Percentiles rank a stretch among this genome's conserved stretches.
Conservation (phyloP, 2,888 invertebrate genomes). For the Torymus auratus region DNA sequence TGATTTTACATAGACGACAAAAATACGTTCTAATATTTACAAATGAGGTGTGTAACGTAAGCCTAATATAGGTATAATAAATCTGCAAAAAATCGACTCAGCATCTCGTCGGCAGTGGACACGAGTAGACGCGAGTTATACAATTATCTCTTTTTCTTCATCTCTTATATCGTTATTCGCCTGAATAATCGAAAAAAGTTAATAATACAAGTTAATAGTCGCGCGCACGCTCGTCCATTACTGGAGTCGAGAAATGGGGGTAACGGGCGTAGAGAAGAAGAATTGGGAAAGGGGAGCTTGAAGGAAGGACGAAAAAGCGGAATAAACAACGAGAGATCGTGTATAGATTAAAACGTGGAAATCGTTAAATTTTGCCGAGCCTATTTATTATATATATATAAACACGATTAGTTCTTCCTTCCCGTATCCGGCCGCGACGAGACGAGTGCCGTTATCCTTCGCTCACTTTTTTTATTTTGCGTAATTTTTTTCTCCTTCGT, state of each 20-base stretch:
- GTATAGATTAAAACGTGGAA: constrained; percentile 36
- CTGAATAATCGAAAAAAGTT: constrained; percentile 34
- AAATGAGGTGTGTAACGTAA: constrained; percentile 75
- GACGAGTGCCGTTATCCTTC: constrained; percentile 58
- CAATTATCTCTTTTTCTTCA: too few species aligned
- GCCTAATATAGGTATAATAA: constrained; percentile 66
- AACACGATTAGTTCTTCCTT: constrained; percentile 1
- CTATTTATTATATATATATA: constrained; percentile 4
- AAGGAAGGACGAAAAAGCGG: constrained; percentile 33
- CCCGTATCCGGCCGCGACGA: constrained; percentile 59
- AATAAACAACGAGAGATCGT: constrained; percentile 46
- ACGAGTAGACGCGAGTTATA: constrained; percentile 50
- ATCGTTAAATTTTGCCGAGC: constrained; percentile 32
- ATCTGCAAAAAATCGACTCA: constrained; percentile 61
- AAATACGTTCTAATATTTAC: constrained; percentile 76
- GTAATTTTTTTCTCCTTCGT: constrained; percentile 47
- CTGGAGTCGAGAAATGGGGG: not conserved
- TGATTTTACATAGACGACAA: constrained; percentile 75
- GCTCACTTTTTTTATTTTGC: constrained; percentile 52
- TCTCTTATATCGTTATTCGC: constrained; percentile 21
- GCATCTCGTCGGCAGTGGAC: constrained; percentile 60
- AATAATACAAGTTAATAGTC: not conserved
- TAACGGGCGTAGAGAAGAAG: constrained; percentile 9
- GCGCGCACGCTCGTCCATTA: constrained; percentile 24
- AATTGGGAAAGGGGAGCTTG: too few species aligned